Evolutionary conservation across 2,113 vertebrate species (phyloP).

Genomic region (Rhea pennata): DNA sequence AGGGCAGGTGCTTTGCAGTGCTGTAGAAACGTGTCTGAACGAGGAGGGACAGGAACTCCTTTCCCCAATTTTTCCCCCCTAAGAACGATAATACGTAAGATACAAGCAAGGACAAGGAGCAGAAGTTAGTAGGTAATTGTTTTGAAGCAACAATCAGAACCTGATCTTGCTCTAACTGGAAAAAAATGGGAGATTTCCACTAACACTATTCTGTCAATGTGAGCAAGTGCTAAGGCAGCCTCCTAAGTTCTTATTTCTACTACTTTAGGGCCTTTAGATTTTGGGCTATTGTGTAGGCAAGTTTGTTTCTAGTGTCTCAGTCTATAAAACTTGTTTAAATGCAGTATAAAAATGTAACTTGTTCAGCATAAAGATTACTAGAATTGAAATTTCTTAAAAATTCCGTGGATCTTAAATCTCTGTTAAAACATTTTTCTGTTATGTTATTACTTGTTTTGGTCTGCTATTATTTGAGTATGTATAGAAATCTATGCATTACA

Average conservation of each 20-base stretch:
- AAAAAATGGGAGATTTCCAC: slow-evolving; percentile 38
- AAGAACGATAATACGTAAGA: not conserved
- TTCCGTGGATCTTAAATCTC: not conserved
- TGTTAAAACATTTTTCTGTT: not conserved
- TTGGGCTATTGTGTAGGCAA: not conserved
- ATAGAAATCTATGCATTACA: slow-evolving; percentile 18
- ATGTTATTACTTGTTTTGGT: slow-evolving; percentile 43
- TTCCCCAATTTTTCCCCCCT: not conserved
- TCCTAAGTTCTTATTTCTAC: not conserved
- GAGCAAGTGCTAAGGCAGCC: slow-evolving; percentile 9
- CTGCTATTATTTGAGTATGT: slow-evolving; percentile 33
- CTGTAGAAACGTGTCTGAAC: not conserved
- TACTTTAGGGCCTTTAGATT: not conserved
- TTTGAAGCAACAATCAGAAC: slow-evolving; percentile 40
- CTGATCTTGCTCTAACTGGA: slow-evolving; percentile 7
- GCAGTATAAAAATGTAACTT: not conserved
- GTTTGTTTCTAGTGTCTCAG: slow-evolving; percentile 51
- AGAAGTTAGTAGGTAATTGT: not conserved
- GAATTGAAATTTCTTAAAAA: not conserved
- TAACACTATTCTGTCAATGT: slow-evolving; percentile 41
- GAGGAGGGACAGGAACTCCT: not conserved
- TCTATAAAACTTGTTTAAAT: slow-evolving; percentile 6
- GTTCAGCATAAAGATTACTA: slow-evolving; percentile 3
- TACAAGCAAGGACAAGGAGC: slow-evolving; percentile 7
- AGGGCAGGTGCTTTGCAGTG: not conserved